Percentiles rank a stretch among this genome's conserved stretches.
These are phyloP conservation scores for Phortica magna DNA, from an alignment of 2,888 invertebrate species.

Conservation along the genomic window DNA sequence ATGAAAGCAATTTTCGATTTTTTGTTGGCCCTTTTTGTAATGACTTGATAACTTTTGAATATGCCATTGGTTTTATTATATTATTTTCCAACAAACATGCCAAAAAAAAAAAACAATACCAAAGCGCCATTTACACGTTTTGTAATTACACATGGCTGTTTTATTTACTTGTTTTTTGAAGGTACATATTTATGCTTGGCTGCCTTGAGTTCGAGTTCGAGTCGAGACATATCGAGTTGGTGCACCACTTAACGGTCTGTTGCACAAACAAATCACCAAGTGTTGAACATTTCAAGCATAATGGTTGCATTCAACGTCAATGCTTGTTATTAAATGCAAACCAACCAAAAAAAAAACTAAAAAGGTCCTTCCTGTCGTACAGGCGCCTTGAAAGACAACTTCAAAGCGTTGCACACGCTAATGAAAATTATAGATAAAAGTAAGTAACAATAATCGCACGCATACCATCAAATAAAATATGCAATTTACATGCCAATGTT, in stretches of 20 bases:
- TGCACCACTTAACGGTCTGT: slow-evolving; percentile 22
- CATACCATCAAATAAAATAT: slow-evolving; percentile 55
- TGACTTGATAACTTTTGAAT: slow-evolving; percentile 15
- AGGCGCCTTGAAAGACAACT: not conserved
- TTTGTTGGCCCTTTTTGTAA: slow-evolving; percentile 4
- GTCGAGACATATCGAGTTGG: not conserved
- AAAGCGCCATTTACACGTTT: slow-evolving; percentile 19
- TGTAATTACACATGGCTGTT: not conserved
- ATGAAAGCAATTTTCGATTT: slow-evolving; percentile 1
- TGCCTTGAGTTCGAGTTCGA: not conserved
- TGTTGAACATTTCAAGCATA: slow-evolving; percentile 4
- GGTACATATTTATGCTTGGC: not conserved
- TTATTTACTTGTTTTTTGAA: not conserved
- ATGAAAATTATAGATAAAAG: slow-evolving; percentile 22
- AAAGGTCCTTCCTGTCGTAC: too few species aligned
- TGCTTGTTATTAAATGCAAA: too few species aligned
- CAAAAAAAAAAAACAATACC: not conserved
- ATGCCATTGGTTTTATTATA: not conserved
- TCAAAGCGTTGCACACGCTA: slow-evolving; percentile 11
- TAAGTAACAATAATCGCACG: not conserved
- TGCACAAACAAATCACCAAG: slow-evolving; percentile 30
- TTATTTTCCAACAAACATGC: not conserved
- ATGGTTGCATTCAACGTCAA: slow-evolving; percentile 26
- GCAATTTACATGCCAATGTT: slow-evolving; percentile 67
- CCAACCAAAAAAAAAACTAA: too few species aligned